Percentiles rank a stretch among this genome's conserved stretches.
These are phyloP conservation scores for Lacanobia wlatinum DNA, from an alignment of 2,888 invertebrate species.

Conservation along the genomic window DNA sequence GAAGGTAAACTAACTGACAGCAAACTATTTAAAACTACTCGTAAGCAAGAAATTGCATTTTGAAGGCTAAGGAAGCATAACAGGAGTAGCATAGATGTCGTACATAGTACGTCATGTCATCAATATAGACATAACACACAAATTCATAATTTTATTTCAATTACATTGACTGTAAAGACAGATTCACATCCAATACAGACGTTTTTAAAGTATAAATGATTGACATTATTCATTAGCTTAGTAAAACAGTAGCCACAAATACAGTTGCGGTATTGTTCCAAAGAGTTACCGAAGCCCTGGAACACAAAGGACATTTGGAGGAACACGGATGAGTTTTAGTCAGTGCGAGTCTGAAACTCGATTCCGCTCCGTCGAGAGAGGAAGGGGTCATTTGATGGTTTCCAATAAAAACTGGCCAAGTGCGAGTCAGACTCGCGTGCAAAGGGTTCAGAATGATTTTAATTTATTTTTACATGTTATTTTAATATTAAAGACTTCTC, in stretches of 20 bases:
- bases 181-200: background rate
- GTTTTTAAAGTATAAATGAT: background rate
- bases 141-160: background rate
- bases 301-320: too few relatives aligned
- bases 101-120: background rate
- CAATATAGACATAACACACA: background rate
- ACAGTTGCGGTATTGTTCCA: background rate
- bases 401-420: too few relatives aligned
- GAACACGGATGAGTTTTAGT: too few relatives aligned
- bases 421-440: too few relatives aligned
- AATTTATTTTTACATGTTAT: too few relatives aligned
- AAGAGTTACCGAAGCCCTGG: too few relatives aligned
- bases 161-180: background rate
- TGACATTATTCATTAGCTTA: background rate
- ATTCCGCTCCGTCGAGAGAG: too few relatives aligned
- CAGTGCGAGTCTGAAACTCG: too few relatives aligned
- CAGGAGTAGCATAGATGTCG: background rate
- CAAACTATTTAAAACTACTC: background rate
- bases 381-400: too few relatives aligned
- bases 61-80: too few relatives aligned
- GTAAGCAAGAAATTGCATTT: background rate
- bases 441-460: too few relatives aligned
- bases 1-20: constrained; percentile 72
- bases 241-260: background rate
- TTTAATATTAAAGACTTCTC: too few relatives aligned